Evolutionary conservation across 2,113 vertebrate species (phyloP), one percentile per base, ranked within the genome.

Genomic region (Aspiorhynchus laticeps): DNA sequence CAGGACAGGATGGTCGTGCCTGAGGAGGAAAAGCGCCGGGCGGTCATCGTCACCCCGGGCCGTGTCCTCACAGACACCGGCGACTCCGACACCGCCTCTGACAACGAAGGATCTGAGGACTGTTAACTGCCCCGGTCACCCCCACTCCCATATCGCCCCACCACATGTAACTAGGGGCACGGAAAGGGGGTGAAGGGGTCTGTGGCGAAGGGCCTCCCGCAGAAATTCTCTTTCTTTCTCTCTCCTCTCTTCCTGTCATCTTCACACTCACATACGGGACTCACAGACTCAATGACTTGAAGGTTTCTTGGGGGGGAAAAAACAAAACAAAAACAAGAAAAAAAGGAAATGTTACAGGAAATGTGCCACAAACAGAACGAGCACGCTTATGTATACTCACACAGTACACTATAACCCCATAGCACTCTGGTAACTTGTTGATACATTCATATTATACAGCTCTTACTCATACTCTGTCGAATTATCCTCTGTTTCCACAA

Each of bases 11-110:
- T 91, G 87, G 93, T 91, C 89, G 96, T 94, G 46, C 91, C 92
- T 26, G 98, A 99, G 90, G 97, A 98, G 56, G 97, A 98, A 90
- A 96, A 96, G 94, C 93, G 98, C 46, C 93, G 96, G 2, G 97
- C 95, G 0, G 98, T 99, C 81, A 99, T 99, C 0, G 97, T 99
- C 89, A 96, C 96, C 67, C 96, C 97, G 0, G 93, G 93, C 0
- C 94, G 97, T 86, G 7, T 92, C 90, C 91, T 95, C 92, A 94
- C 95, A 82, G 1, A 97, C 56, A 93, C 95, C 0, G 96, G 95
- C 0, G 92, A 95, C 91, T 98, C 97, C 0, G 98, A 99, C 93
- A 97, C 97, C 0, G 97, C 97, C 90, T 99, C 98, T 0, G 97
- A 99, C 93, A 97, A 96, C 1, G 97, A 99, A 91, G 96, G 95